Conservation (phyloP, 2,888 invertebrate genomes). For the Pachydiplax longipennis region DNA sequence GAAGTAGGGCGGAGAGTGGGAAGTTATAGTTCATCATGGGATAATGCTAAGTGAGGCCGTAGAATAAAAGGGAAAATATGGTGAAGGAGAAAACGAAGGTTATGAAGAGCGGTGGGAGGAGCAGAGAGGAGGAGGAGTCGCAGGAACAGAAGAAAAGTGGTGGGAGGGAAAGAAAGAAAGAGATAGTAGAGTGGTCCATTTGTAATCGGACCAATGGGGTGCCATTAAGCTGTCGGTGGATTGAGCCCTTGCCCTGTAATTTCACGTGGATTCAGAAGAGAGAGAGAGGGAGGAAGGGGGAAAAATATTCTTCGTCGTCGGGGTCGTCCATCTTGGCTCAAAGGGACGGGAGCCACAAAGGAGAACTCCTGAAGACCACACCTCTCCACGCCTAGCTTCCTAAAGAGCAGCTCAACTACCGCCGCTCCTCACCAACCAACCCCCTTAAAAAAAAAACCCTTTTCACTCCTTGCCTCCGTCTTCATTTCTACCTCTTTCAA, state of each 20-base stretch:
- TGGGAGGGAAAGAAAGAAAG: neutral
- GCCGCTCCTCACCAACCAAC: neutral
- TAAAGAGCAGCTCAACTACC: neutral
- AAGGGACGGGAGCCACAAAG: neutral
- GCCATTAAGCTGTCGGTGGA: constrained; percentile 44
- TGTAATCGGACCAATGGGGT: constrained; percentile 40
- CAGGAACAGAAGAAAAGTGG: neutral
- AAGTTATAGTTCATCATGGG: neutral
- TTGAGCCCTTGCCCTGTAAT: constrained; percentile 37
- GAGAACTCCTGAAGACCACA: neutral
- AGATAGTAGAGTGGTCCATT: constrained; percentile 38
- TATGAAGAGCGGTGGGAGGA: neutral
- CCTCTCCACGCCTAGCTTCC: neutral
- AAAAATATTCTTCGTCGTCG: constrained; percentile 5
- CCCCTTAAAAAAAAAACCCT: neutral
- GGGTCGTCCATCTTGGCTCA: constrained; percentile 27
- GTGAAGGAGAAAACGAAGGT: constrained; percentile 12
- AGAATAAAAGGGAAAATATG: constrained; percentile 9
- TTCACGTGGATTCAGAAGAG: constrained; percentile 37
- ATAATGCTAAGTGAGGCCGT: neutral
- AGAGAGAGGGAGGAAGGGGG: neutral
- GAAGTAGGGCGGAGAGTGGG: too few species aligned
- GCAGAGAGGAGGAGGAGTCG: neutral
- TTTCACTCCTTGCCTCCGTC: neutral
- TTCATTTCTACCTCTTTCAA: neutral